Evolutionary conservation across 2,113 vertebrate genomes (phyloP), one percentile per base, ranked within the genome.

Genomic region (Marmota flaviventris): DNA sequence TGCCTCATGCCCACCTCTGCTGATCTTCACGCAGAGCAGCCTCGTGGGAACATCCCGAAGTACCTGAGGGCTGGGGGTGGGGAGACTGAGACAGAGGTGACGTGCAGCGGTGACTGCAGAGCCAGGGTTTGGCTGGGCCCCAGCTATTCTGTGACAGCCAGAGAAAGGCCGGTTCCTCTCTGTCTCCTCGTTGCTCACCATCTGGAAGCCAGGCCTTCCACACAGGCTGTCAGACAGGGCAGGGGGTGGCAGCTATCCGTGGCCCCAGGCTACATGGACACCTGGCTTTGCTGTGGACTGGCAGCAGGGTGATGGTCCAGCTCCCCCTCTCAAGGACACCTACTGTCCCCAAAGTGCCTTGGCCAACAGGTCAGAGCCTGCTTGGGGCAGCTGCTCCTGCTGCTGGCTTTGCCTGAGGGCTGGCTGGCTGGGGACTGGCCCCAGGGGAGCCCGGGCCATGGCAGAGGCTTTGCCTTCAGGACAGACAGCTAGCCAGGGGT

Each of bases 401-500:
- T 45, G 20, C 72, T 75, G 51, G 51, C 61, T 61, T 25, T 34
- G 42, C 61, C n/a, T 61, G 10, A 61, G 11, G 2, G 11, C 2
- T 1, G 5, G 8, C 2, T 1, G 5, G 48, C 42, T 6, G 17
- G 10, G 32, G 27, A 0, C 16, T 3, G 0, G 9, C 18, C 22
- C 0, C 4, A 53, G 78, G 45, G 5, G 16, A 45, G 18, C 42
- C 0, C 1, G 16, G 39, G 34, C 5, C 8, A 5, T 2, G 3
- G 34, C 51, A 7, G 27, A 29, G 32, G 8, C 2, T 14, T 77
- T 24, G 10, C 22, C 2, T 24, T 34, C 48, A n/a, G 72, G 25
- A 37, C 79, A 14, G 2, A 1, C 76, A 17, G 27, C 91, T 12
- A 4, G 14, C 5, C 0, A 10, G 70, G 48, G 34, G 17, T 14